phyloP scores from a whole-genome alignment of 2,888 invertebrate genomes.

The Brachyptera risi region DNA sequence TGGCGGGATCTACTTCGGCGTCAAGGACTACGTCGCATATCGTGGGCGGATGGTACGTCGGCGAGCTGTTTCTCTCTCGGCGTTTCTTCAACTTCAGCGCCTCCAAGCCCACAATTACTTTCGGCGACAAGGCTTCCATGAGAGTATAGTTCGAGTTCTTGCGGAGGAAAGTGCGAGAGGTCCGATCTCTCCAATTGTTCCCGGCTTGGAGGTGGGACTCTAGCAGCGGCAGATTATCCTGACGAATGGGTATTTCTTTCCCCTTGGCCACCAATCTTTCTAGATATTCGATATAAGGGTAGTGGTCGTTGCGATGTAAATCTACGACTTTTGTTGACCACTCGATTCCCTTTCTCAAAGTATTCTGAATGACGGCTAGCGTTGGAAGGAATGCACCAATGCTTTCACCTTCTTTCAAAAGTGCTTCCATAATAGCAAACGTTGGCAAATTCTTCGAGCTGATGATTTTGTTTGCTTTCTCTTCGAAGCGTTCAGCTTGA shows the following conservation, averaged over 20 bases:
- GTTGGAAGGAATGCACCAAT: too few species aligned
- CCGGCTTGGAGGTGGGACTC: constrained; percentile 74
- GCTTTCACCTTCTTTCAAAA: too few species aligned
- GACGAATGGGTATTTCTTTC: too few species aligned
- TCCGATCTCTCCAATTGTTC: constrained; percentile 78
- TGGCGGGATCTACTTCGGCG: constrained; percentile 56
- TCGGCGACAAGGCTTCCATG: constrained; percentile 64
- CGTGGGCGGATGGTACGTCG: too few species aligned
- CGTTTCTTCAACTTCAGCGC: too few species aligned
- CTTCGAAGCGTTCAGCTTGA: too few species aligned
- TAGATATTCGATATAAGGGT: constrained; percentile 82
- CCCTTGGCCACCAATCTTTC: constrained; percentile 46
- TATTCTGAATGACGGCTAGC: too few species aligned
- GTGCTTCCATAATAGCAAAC: too few species aligned
- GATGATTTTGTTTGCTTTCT: too few species aligned
- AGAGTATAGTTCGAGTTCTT: constrained; percentile 64
- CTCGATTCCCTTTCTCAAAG: neutral
- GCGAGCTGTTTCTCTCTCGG: neutral
- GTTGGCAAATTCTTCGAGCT: too few species aligned
- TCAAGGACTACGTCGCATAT: constrained; percentile 31
- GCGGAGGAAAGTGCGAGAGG: constrained; percentile 79
- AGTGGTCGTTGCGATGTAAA: constrained; percentile 58
- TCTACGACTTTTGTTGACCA: neutral
- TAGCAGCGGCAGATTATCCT: constrained; percentile 70
- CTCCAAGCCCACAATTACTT: constrained; percentile 47